phyloP scores from a whole-genome alignment of 2,888 invertebrate species.

The Metellina segmentata region DNA sequence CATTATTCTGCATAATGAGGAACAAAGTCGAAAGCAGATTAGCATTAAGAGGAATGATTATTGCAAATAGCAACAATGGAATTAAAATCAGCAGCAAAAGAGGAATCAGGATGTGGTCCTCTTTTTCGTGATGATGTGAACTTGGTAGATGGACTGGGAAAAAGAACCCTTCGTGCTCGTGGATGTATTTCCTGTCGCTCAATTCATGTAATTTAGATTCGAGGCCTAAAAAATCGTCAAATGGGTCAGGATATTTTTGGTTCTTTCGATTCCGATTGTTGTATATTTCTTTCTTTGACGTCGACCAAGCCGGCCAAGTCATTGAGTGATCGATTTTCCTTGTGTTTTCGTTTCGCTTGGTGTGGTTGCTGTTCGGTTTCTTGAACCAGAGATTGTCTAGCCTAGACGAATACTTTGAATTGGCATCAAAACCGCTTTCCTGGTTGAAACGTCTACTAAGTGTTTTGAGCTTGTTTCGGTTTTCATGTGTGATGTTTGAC shows the following conservation, averaged over 20 bases:
- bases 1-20: constrained; percentile 71
- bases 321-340: constrained; percentile 46
- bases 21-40: constrained; percentile 72
- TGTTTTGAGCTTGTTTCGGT: neutral
- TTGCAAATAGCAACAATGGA: constrained; percentile 69
- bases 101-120: constrained; percentile 64
- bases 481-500: neutral
- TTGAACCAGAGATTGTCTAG: constrained; percentile 42
- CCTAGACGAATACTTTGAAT: constrained; percentile 14
- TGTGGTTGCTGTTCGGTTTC: constrained; percentile 29
- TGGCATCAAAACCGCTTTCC: constrained; percentile 22
- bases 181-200: constrained; percentile 67
- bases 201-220: constrained; percentile 66
- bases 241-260: constrained; percentile 36
- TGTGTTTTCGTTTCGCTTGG: constrained; percentile 45
- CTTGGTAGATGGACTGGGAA: constrained; percentile 63
- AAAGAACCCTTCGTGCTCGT: constrained; percentile 73
- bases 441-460: constrained; percentile 28
- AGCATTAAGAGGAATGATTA: constrained; percentile 74
- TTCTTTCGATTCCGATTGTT: constrained; percentile 53
- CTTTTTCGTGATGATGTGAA: constrained; percentile 71
- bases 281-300: constrained; percentile 57
- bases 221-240: constrained; percentile 57
- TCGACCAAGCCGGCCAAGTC: constrained; percentile 48
- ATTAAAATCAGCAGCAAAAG: constrained; percentile 64